Percentiles rank a stretch among this genome's conserved stretches.
These are phyloP conservation scores for Phanerotoma sp. DNA, from an alignment of 2,888 invertebrate species.

Conservation along the genomic window DNA sequence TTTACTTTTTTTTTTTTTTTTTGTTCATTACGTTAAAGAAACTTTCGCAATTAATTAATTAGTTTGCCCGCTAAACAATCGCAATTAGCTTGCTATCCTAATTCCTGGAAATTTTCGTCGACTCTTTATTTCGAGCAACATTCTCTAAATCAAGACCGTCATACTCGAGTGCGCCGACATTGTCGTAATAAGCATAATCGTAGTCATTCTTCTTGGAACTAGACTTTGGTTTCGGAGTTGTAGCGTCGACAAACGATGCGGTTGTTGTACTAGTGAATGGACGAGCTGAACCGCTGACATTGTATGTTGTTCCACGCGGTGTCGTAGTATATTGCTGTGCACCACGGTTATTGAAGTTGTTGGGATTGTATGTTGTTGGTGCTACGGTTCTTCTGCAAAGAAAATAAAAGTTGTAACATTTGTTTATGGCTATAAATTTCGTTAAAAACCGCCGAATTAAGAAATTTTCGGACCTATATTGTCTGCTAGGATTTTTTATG, in stretches of 20 bases:
- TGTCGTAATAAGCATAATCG: conserved; percentile 85
- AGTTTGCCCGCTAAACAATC: not conserved
- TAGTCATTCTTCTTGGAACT: conserved; percentile 67
- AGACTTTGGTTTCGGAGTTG: conserved; percentile 53
- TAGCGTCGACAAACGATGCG: conserved; percentile 46
- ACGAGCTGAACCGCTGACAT: conserved; percentile 54
- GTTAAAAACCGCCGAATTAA: no score
- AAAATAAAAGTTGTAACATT: not conserved
- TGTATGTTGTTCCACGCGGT: conserved; percentile 51
- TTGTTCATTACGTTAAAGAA: not conserved
- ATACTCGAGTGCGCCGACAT: conserved; percentile 59
- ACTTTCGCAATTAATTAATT: conserved; percentile 7
- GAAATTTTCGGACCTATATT: no score
- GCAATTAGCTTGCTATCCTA: conserved; percentile 27
- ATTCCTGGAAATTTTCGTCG: conserved; percentile 46
- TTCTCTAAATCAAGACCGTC: conserved; percentile 57
- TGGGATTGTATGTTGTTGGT: conserved; percentile 48
- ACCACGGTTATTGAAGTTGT: conserved; percentile 44
- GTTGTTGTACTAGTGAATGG: conserved; percentile 50
- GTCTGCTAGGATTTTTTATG: no score
- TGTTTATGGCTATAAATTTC: no score
- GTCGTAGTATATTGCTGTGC: conserved; percentile 46
- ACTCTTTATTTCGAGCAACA: conserved; percentile 51
- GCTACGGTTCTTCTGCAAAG: conserved; percentile 45
- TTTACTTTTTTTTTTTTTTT: no score